A percentile compares a stretch with the other conserved stretches of the same genome.
Conservation (phyloP, 2,113 vertebrate genomes). For the Prolemur simus region DNA sequence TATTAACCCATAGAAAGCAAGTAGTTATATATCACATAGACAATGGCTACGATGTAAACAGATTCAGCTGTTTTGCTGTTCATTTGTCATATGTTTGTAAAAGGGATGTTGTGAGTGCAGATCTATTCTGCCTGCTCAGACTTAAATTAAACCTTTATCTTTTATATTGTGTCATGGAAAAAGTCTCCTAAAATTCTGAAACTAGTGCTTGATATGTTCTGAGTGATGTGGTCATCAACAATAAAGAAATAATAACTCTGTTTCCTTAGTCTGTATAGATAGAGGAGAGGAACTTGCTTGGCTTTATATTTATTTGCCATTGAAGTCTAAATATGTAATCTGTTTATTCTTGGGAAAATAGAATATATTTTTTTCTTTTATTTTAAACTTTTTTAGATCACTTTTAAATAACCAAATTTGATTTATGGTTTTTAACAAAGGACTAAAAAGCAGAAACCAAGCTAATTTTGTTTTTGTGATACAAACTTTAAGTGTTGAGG, state of each 20-base stretch:
- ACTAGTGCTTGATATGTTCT: conserved; percentile 30
- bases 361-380: conserved; percentile 58
- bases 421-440: conserved; percentile 69
- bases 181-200: conserved; percentile 59
- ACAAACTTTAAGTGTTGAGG: conserved; percentile 75
- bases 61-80: neutral
- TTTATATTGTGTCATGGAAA: neutral
- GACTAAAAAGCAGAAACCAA: conserved; percentile 70
- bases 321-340: conserved; percentile 59
- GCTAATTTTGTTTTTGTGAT: conserved; percentile 68
- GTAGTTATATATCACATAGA: neutral
- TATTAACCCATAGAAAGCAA: neutral
- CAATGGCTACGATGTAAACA: neutral
- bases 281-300: conserved; percentile 27
- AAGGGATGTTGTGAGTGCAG: neutral
- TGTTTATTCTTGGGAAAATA: conserved; percentile 66
- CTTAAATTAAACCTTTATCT: neutral
- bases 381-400: conserved; percentile 70
- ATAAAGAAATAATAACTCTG: conserved; percentile 54
- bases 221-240: conserved; percentile 50
- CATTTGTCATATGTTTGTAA: conserved; percentile 2
- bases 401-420: conserved; percentile 66
- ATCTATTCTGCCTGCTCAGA: conserved; percentile 58
- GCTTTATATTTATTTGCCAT: conserved; percentile 68
- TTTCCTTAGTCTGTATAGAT: conserved; percentile 55